These are phyloP conservation scores for Sorex maritimensis DNA, from an alignment of 2,797 vertebrate species.

Conservation along the genomic window DNA sequence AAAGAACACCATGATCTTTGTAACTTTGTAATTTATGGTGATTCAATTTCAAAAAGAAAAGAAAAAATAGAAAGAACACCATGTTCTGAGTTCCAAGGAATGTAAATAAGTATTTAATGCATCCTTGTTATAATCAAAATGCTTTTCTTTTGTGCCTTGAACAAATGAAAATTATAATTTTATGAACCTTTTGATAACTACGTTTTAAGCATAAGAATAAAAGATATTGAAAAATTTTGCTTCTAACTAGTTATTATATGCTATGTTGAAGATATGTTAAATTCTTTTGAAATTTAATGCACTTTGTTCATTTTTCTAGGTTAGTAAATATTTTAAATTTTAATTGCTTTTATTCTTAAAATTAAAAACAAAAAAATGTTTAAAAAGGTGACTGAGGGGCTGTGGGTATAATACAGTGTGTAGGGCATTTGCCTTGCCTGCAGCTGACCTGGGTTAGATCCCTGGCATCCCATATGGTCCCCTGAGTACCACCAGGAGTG, in stretches of 20 bases:
- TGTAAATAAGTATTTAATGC: constrained; percentile 18
- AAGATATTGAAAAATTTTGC: constrained; percentile 76
- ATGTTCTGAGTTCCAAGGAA: background rate
- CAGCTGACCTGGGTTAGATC: too few species aligned
- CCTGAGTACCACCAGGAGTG: too few species aligned
- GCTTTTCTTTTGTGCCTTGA: constrained; percentile 25
- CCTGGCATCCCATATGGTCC: too few species aligned
- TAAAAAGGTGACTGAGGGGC: too few species aligned
- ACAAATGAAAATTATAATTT: constrained; percentile 55
- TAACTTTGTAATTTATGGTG: too few species aligned
- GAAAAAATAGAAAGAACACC: too few species aligned
- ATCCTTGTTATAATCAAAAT: background rate
- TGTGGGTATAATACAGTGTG: too few species aligned
- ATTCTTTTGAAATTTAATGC: background rate
- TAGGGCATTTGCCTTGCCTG: too few species aligned
- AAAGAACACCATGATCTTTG: background rate
- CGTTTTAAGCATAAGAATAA: constrained; percentile 77
- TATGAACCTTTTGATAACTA: constrained; percentile 72
- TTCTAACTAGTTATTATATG: constrained; percentile 74
- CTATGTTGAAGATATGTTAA: constrained; percentile 35
- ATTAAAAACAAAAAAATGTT: constrained; percentile 24
- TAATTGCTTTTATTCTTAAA: background rate
- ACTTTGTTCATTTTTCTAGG: background rate
- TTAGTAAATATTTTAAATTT: constrained; percentile 45
- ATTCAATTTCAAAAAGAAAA: too few species aligned